Evolutionary conservation across 2,888 invertebrate species (phyloP), one percentile per base, ranked within the genome.

Genomic region (Halictus ligatus): DNA sequence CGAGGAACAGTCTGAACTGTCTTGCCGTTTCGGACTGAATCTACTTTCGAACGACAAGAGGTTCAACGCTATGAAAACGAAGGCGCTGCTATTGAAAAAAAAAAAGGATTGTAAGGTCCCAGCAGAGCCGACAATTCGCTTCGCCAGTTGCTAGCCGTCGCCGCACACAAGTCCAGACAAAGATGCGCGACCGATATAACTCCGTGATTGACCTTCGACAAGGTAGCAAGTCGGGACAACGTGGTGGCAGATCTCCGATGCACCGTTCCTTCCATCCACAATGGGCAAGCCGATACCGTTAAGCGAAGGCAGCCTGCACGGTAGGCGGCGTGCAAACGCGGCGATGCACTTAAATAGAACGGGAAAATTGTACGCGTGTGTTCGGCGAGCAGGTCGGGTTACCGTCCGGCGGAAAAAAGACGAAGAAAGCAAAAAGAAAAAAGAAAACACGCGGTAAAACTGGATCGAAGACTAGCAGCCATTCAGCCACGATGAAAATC

Each of bases 261-360:
- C 64, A 29, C 29, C 64, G 64, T 64, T 81, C 40, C 29, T 72
- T 72, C 18, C 40, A 73, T 81, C 7, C 29, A 21, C 60, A 10
- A 50, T 81, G 12, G 48, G 21, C 60, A 10, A 48, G 18, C 13
- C 15, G 43, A n/a, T 43, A 43, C 72, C 74, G 43, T 50, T 81
- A 69, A 71, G 75, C 40, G 80, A 67, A 83, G 58, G 48, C 83
- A 15, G 54, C 67, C 46, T 74, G 48, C 77, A 84, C 40, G 54
- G 58, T 46, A 21, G 76, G 58, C 73, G 73, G 46, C 46, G 58
- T 69, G 73, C 64, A 73, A 83, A 77, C 74, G 46, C 75, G 72
- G 58, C 64, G 75, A 60, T 75, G 81, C 75, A 64, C 78, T 81
- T 75, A 84, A 84, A 84, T 75, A 78, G 81, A 78, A 84, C 75